Evolutionary conservation across 1,140 invertebrate genomes (phyloP), one percentile per base, ranked within the genome.

Genomic region (Sarcophaga bullata): DNA sequence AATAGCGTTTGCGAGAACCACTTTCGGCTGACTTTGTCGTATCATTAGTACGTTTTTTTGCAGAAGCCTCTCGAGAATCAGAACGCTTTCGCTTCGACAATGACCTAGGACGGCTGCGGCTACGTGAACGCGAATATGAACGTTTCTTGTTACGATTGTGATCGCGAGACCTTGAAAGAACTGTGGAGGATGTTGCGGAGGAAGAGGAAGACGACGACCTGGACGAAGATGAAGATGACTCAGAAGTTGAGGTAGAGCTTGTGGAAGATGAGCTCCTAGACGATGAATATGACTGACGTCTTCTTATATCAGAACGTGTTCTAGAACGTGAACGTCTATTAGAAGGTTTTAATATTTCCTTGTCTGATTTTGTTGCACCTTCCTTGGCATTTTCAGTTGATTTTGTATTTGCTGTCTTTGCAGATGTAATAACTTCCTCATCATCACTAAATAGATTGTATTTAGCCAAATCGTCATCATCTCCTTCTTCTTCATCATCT

Each of bases 361-460:
- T 82, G 58, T 58, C 80, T 46, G 85, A 84, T 82, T 83, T 90
- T 84, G 90, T 91, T 84, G 91, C 90, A 80, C 84, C 84, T 9
- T 91, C 86, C 78, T 91, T 91, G 82, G 1, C 10, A 72, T 47
- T 68, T 7, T 68, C 17, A 52, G 6, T 19, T 19, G 0, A 0
- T 19, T 68, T 91, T 78, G 92, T 92, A 78, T 49, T 81, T 72
- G 68, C 11, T 19, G 49, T 17, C 37, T 80, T 62, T 17, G 58
- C 68, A 11, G 54, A 13, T 15, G 82, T 6, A 13, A 58, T 48
- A 73, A 58, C 80, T 17, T 78, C 86, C 48, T 87, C 86, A 68
- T 93, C 94, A 92, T 94, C 95, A 86, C 93, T 95, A 88, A 93
- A 94, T 50, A 96, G 91, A 90, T 96, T 95, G 87, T 97, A 96